Evolutionary conservation across 2,797 vertebrate genomes (phyloP).

Genomic region (Paedocypris micromegethes): DNA sequence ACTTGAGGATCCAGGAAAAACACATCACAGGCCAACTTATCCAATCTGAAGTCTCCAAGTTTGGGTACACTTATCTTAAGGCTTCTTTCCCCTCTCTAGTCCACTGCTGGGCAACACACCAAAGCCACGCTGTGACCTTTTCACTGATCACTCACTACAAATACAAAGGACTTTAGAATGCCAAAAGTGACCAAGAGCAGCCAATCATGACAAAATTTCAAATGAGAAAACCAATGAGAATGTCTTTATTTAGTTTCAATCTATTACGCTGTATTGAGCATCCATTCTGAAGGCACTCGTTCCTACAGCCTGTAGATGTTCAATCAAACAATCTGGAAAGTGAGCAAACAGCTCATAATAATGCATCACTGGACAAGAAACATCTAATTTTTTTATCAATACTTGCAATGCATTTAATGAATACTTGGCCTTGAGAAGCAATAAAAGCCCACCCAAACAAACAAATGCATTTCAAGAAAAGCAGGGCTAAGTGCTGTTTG

Average conservation of each 20-base stretch:
- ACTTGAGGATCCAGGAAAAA: constrained; percentile 35
- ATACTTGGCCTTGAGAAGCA: not conserved
- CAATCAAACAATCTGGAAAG: not conserved
- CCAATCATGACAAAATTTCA: constrained; percentile 17
- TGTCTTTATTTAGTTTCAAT: not conserved
- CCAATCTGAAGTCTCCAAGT: constrained; percentile 30
- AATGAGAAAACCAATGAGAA: constrained; percentile 1
- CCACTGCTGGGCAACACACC: constrained; percentile 38
- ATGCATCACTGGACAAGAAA: not conserved
- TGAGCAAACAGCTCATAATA: not conserved
- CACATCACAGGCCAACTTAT: constrained; percentile 25
- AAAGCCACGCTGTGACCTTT: constrained; percentile 40
- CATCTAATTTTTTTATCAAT: not conserved
- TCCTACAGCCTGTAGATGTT: constrained; percentile 3
- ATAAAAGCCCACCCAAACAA: not conserved
- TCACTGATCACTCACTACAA: constrained; percentile 29
- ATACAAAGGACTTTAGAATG: constrained; percentile 28
- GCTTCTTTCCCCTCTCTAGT: constrained; percentile 21
- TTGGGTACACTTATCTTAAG: constrained; percentile 22
- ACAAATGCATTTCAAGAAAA: not conserved
- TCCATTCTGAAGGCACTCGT: not conserved
- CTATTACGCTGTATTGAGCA: not conserved
- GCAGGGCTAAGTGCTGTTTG: constrained; percentile 21
- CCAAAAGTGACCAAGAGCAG: constrained; percentile 32
- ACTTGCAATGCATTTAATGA: not conserved